Evolutionary conservation across 2,888 invertebrate species (phyloP), one percentile per base, ranked within the genome.

Genomic region (Xestia xanthographa): DNA sequence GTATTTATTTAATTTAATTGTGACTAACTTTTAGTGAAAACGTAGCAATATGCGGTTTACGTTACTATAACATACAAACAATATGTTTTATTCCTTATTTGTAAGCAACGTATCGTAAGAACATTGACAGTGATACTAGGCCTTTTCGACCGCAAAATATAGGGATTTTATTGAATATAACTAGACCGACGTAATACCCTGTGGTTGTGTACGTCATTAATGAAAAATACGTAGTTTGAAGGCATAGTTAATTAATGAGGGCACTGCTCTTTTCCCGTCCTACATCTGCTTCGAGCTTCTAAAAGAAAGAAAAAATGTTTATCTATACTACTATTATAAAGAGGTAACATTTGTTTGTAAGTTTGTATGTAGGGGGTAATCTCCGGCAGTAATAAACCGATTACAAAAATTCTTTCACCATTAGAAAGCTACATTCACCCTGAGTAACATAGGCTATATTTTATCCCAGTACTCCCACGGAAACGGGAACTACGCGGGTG

Each of bases 191-290:
- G 78, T 83, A 70, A 77, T 66, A 66, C 41, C 14, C 56, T 45
- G 79, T 58, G 63, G 66, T 58, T 68, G 8, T 20, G 22, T 53
- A 77, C 83, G 78, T 83, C 83, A 83, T 69, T 41, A 22, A 41
- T 63, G 22, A 45, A 20, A 26, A 20, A 66, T 34, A 80, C 75
- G 50, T 60, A n/a, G 43, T 34, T 48, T 29, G 17, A 43, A 11
- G 50, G 17, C 20, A 2, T 22, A 43, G n/a, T 29, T 22, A 22
- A 48, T 75, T 43, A 66, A 75, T 26, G 41, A 53, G 66, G 62
- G 48, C 76, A 67, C n/a, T 81, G 26, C 29, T 66, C 41, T 65
- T 0, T 14, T 0, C 12, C 26, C 14, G 8, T 48, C 20, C 43
- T 43, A 34, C 22, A 26, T 26, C 0, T 17, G 26, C 14, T 14